These are phyloP conservation scores for Tapirus indicus DNA, from an alignment of 2,797 vertebrate genomes.

Conservation along the genomic window DNA sequence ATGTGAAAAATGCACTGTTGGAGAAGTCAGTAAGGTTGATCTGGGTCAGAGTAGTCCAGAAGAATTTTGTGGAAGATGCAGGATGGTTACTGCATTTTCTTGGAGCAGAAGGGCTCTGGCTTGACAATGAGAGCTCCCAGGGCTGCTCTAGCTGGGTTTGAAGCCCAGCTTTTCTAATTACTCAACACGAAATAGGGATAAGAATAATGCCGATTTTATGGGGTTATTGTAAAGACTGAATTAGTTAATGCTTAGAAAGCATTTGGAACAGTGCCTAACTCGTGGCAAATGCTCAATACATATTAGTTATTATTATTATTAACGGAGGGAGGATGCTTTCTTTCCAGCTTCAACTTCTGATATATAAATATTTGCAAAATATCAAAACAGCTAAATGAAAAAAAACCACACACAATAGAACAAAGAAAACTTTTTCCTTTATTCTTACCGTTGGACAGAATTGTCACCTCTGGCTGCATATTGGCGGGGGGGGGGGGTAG, in stretches of 20 bases:
- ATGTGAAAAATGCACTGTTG: not conserved
- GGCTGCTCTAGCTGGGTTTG: not conserved
- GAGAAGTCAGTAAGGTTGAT: not conserved
- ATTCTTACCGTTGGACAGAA: not conserved
- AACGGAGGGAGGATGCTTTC: not conserved
- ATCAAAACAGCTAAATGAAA: not conserved
- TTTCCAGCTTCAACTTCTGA: not conserved
- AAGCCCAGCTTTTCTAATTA: not conserved
- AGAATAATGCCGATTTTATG: not conserved
- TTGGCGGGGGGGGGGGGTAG: not conserved
- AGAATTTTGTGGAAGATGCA: not conserved
- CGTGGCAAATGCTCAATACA: not conserved
- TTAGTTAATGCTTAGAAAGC: not conserved
- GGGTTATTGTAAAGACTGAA: not conserved
- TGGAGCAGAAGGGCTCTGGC: not conserved
- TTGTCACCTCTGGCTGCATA: not conserved
- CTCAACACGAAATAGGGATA: not conserved
- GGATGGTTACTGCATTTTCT: not conserved
- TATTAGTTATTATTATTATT: not conserved
- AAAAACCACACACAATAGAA: not conserved
- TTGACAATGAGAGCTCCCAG: not conserved
- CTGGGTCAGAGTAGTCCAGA: not conserved
- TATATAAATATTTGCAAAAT: constrained; percentile 7
- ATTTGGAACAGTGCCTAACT: not conserved
- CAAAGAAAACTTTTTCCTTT: not conserved